Percentiles rank a stretch among this genome's conserved stretches.
Conservation (phyloP, 2,888 invertebrate genomes). For the Leptogaster cylindrica region DNA sequence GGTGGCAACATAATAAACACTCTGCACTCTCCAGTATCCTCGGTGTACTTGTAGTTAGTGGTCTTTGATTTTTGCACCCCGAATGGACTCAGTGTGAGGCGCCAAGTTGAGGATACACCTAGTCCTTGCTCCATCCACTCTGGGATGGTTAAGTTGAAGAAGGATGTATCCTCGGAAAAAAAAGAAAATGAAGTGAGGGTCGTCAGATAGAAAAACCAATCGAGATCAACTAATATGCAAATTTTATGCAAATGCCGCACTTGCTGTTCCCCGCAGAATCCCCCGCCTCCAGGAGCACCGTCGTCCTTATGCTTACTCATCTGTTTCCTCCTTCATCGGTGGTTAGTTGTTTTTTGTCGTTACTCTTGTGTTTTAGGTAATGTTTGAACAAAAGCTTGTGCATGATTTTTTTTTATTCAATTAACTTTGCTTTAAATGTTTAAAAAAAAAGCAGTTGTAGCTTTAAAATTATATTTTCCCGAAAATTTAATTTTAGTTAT, state of each 20-base stretch:
- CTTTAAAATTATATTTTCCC: neutral
- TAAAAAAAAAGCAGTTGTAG: neutral
- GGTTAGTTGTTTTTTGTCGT: neutral
- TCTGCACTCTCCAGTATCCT: slow-evolving; percentile 29
- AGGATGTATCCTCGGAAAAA: slow-evolving; percentile 37
- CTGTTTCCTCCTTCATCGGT: neutral
- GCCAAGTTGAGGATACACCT: neutral
- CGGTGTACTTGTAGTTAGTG: neutral
- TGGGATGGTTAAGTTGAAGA: slow-evolving; percentile 35
- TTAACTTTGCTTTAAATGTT: neutral
- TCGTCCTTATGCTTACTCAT: neutral
- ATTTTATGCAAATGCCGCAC: slow-evolving; percentile 49
- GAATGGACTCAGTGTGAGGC: too few species aligned
- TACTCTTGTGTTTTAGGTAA: neutral
- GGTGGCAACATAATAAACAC: slow-evolving; percentile 41
- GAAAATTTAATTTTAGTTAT: neutral
- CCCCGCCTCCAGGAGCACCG: neutral
- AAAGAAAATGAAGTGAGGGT: slow-evolving; percentile 41
- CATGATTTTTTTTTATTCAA: slow-evolving; percentile 2
- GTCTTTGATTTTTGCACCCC: neutral
- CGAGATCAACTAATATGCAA: slow-evolving; percentile 51
- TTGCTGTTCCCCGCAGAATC: slow-evolving; percentile 18
- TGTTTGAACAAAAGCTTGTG: slow-evolving; percentile 7
- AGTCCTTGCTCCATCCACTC: neutral
- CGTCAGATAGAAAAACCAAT: slow-evolving; percentile 46